Evolutionary conservation across 2,888 invertebrate genomes (phyloP).

Genomic region (Sinentomon sp.): DNA sequence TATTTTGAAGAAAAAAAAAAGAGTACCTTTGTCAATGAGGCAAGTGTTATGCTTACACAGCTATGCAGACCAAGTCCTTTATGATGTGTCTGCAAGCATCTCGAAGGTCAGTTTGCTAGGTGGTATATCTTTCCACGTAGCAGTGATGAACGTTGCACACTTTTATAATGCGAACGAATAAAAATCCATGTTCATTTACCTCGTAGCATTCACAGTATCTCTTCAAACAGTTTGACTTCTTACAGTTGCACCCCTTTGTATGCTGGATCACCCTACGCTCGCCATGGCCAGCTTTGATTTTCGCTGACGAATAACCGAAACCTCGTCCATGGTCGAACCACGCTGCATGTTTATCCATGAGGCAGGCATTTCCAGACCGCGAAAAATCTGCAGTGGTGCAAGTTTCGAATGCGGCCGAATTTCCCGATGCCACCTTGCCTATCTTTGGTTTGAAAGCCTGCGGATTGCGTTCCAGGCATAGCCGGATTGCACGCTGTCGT

Average conservation of each 20-base stretch:
- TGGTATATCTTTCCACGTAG: too few relatives aligned
- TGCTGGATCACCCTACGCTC: conserved; percentile 76
- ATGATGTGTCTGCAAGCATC: too few relatives aligned
- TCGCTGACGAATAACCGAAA: too few relatives aligned
- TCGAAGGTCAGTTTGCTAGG: too few relatives aligned
- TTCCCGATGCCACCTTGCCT: conserved; percentile 50
- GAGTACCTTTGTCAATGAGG: too few relatives aligned
- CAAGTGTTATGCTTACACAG: too few relatives aligned
- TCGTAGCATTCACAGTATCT: conserved; percentile 99
- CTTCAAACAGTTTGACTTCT: conserved; percentile 88
- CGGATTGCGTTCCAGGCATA: conserved; percentile 86
- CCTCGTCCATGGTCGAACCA: too few relatives aligned
- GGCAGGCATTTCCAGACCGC: conserved; percentile 14
- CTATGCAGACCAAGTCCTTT: too few relatives aligned
- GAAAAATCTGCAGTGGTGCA: conserved; percentile 11
- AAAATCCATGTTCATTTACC: conserved; percentile 26
- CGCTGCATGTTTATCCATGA: too few relatives aligned
- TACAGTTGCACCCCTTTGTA: conserved; percentile 96
- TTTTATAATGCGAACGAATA: too few relatives aligned
- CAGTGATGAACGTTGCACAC: too few relatives aligned
- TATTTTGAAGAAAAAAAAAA: too few relatives aligned
- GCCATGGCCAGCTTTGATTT: conserved; percentile 45
- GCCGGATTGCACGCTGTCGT: conserved; percentile 63
- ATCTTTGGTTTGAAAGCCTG: conserved; percentile 97
- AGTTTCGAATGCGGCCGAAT: conserved; percentile 3